Evolutionary conservation across 2,888 invertebrate genomes (phyloP).

Genomic region (Lysandra bellargus): DNA sequence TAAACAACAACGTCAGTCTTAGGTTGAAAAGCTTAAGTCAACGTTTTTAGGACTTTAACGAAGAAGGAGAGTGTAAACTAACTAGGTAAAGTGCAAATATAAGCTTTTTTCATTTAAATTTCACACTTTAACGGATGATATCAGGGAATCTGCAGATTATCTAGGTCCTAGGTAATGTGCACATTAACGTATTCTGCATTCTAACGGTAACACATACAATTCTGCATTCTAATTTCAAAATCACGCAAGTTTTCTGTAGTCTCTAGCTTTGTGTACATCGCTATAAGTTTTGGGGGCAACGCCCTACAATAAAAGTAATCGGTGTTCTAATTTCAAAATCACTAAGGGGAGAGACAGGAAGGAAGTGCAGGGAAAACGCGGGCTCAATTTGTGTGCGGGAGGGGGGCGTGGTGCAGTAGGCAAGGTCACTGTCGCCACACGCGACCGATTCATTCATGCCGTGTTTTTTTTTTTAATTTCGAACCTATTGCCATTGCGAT

Average conservation of each 20-base stretch:
- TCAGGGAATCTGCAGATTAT: too few relatives aligned
- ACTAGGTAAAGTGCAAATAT: too few relatives aligned
- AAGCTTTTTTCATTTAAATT: too few relatives aligned
- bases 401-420: conserved; percentile 50
- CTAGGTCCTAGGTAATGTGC: too few relatives aligned
- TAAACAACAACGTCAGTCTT: too few relatives aligned
- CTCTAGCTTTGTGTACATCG: background rate
- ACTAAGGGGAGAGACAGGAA: conserved; percentile 37
- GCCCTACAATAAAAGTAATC: conserved; percentile 6
- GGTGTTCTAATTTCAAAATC: conserved; percentile 38
- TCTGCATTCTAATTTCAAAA: background rate
- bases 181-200: too few relatives aligned
- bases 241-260: background rate
- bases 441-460: conserved; percentile 64
- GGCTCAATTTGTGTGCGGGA: conserved; percentile 66
- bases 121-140: too few relatives aligned
- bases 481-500: conserved; percentile 5
- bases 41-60: too few relatives aligned
- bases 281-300: conserved; percentile 11
- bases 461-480: conserved; percentile 40
- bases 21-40: too few relatives aligned
- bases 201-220: background rate
- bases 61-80: too few relatives aligned
- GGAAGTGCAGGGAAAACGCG: conserved; percentile 50
- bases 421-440: conserved; percentile 72